Evolutionary conservation across 1,140 invertebrate genomes (phyloP).

Genomic region (Popillia japonica): DNA sequence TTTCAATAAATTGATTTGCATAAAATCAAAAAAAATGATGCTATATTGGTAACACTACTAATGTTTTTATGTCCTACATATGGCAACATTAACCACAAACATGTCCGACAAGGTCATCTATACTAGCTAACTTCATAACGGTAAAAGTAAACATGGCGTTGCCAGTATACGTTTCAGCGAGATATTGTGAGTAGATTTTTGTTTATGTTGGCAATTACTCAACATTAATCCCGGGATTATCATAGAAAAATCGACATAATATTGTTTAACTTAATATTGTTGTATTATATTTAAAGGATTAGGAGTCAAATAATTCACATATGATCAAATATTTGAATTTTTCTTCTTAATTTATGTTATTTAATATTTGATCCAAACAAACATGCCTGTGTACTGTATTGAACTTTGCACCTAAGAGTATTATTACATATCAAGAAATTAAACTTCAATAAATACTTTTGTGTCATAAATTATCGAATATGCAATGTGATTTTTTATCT

Average conservation of each 20-base stretch:
- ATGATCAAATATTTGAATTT: neutral
- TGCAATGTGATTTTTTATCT: too few relatives aligned
- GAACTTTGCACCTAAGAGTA: neutral
- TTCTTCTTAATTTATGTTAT: neutral
- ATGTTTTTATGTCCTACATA: too few relatives aligned
- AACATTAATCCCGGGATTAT: neutral
- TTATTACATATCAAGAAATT: neutral
- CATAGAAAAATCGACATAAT: neutral
- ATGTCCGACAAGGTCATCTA: neutral
- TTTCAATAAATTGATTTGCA: too few relatives aligned
- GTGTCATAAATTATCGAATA: neutral
- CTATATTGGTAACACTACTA: too few relatives aligned
- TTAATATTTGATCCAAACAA: too few relatives aligned
- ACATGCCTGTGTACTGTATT: too few relatives aligned
- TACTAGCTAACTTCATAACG: slow-evolving; percentile 15
- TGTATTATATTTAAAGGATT: neutral
- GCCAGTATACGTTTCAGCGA: neutral
- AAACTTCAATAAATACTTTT: neutral
- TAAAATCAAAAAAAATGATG: too few relatives aligned
- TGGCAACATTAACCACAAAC: neutral
- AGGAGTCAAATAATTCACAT: neutral
- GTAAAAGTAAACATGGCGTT: slow-evolving; percentile 26
- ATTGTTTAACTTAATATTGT: neutral
- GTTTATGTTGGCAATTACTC: neutral
- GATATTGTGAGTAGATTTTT: slow-evolving; percentile 18